Evolutionary conservation across 2,113 vertebrate species (phyloP), one percentile per base, ranked within the genome.

Genomic region (Lates calcarifer): DNA sequence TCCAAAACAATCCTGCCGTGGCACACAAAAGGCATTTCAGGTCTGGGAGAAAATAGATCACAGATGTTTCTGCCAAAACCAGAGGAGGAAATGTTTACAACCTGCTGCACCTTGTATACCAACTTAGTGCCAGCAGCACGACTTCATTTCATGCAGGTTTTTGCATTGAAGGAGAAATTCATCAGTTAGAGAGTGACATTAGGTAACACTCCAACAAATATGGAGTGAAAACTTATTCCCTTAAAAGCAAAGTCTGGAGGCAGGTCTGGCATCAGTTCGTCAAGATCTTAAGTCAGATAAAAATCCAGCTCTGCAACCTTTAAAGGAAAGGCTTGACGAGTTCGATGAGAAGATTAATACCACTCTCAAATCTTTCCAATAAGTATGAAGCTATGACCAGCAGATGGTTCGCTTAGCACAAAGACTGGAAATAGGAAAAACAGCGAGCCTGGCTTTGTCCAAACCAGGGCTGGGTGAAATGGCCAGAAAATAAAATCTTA

Each of bases 71-170:
- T 83, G 82, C 79, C 86, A 81, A 63, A 84, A 85, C 68, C 81
- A 57, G 77, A 62, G 71, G 62, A 85, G 86, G 84, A 90, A 90
- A 90, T 86, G 85, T 90, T 90, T 92, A 90, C 87, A 90, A 77
- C 70, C 84, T 63, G 1, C 71, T 83, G 71, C 89, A 89, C 85
- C 85, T 90, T 84, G 89, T 88, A 62, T 79, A 73, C 66, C 73
- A 62, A 77, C 45, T 39, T 29, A 28, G 20, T 92, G 83, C 89
- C 92, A 88, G 58, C 68, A 80, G 56, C 55, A 7, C 3, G 4
- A 69, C 56, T 65, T 51, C 35, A 28, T 65, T 56, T 77, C 79
- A 58, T 14, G 1, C 47, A 68, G 85, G 35, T 45, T 60, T 60
- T 74, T 17, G 24, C 35, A 15, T 24, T 2, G 22, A 57, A 41